These are phyloP conservation scores for Drosophila mettleri DNA, from an alignment of 2,888 invertebrate species.

Conservation along the genomic window DNA sequence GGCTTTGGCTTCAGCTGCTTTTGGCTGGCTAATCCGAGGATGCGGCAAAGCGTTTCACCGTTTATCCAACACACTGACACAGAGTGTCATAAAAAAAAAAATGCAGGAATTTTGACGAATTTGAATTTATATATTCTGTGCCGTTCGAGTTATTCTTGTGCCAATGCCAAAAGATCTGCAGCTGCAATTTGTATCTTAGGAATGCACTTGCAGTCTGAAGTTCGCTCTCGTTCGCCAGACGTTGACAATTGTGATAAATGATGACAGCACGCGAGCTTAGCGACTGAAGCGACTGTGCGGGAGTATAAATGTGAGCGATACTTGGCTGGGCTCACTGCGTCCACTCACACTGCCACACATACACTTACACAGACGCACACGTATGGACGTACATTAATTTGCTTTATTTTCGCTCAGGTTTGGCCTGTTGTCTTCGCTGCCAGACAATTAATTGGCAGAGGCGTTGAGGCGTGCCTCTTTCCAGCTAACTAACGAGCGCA, in stretches of 20 bases:
- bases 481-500: slow-evolving; percentile 58
- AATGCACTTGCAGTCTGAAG: slow-evolving; percentile 58
- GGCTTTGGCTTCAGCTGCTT: not conserved
- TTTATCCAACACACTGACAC: slow-evolving; percentile 6
- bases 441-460: slow-evolving; percentile 66
- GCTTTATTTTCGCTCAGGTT: slow-evolving; percentile 18
- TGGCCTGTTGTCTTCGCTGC: slow-evolving; percentile 24
- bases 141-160: slow-evolving; percentile 50
- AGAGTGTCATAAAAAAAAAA: not conserved
- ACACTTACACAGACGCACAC: slow-evolving; percentile 35
- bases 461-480: slow-evolving; percentile 24
- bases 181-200: slow-evolving; percentile 63
- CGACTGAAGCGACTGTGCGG: slow-evolving; percentile 17
- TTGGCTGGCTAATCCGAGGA: slow-evolving; percentile 19
- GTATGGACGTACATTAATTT: slow-evolving; percentile 53
- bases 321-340: not conserved
- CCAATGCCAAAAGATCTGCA: slow-evolving; percentile 64
- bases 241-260: slow-evolving; percentile 79
- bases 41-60: not conserved
- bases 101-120: slow-evolving; percentile 13
- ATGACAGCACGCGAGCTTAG: slow-evolving; percentile 66
- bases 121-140: not conserved
- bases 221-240: slow-evolving; percentile 11
- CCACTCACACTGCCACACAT: slow-evolving; percentile 5
- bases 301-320: not conserved